Evolutionary conservation across 92 coral and sea anemone genomes (phyloP), one percentile per base, ranked within the genome.

Genomic region (Zoanthus sociatus): DNA sequence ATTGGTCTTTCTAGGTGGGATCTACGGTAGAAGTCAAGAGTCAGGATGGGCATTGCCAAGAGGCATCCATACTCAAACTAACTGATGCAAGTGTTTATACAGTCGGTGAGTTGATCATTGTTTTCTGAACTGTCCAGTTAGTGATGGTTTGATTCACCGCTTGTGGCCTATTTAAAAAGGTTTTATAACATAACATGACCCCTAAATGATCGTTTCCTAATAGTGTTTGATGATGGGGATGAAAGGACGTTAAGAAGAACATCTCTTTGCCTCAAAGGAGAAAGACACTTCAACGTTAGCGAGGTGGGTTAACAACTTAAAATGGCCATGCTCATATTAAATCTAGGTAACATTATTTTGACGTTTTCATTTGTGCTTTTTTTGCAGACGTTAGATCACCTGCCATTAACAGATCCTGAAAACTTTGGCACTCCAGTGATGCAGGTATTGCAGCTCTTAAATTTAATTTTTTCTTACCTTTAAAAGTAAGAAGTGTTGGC

Each of bases 171-270:
- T 33, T 79, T 50, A 50, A 50, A 44, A 69, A 83, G 11, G 47
- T 45, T 76, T 71, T 73, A 61, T 31, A 31, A 42, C 63, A 53
- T 42, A 33, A n/a, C 14, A 55, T 30, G 42, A 37, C 73, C 60
- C 21, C 44, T 76, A 83, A 20, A 18, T 51, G 69, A 7, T 21
- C 6, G 0, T 17, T 63, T n/a, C n/a, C 0, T 32, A 7, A 42
- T 76, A 96, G 99, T 97, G 54, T 97, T 97, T 76, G 99, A 97
- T 88, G 99, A 97, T 95, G 99, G 99, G 54, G 99, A 97, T 84
- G 99, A 97, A 83, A 92, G 99, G 79, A 97, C 99, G 3, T 91
- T 97, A 31, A 88, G 98, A 18, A 87, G 99, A 73, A 92, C 99
- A 50, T 97, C 99, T 53, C 84, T 95, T 71, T 97, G 99, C 84